Percentiles rank a stretch among this genome's conserved stretches.
These are phyloP conservation scores for Pemphredon lugubris DNA, from an alignment of 2,888 invertebrate species.

Conservation along the genomic window DNA sequence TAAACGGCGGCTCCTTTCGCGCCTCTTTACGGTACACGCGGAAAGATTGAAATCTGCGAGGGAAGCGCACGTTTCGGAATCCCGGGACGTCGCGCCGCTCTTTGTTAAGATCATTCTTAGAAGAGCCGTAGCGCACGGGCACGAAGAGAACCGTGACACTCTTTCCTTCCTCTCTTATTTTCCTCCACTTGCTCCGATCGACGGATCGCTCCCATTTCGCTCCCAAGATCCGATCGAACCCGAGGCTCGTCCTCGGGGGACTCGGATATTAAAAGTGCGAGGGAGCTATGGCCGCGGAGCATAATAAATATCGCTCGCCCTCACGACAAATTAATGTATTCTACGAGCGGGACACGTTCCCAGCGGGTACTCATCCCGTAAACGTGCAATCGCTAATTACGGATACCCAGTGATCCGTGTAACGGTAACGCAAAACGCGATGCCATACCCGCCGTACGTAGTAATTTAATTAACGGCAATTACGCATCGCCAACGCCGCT, in stretches of 20 bases:
- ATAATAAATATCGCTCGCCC: not conserved
- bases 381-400: conserved; percentile 65
- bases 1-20: conserved; percentile 60
- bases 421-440: conserved; percentile 56
- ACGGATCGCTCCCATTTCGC: no score
- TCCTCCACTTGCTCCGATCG: no score
- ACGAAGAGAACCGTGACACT: no score
- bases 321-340: not conserved
- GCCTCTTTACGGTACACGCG: conserved; percentile 52
- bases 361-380: conserved; percentile 31
- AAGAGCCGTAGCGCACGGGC: no score
- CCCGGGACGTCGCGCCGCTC: conserved; percentile 19
- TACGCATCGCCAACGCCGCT: conserved; percentile 52
- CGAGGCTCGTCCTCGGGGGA: no score
- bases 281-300: conserved; percentile 15
- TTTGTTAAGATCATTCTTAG: conserved; percentile 2
- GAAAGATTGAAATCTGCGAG: conserved; percentile 51
- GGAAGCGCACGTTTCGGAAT: conserved; percentile 47
- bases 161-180: no score
- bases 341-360: conserved; percentile 16
- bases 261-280: no score
- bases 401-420: conserved; percentile 54
- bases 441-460: conserved; percentile 33
- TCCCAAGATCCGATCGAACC: no score
- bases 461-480: conserved; percentile 69